Evolutionary conservation across 2,888 invertebrate genomes (phyloP).

Genomic region (Nezara viridula): DNA sequence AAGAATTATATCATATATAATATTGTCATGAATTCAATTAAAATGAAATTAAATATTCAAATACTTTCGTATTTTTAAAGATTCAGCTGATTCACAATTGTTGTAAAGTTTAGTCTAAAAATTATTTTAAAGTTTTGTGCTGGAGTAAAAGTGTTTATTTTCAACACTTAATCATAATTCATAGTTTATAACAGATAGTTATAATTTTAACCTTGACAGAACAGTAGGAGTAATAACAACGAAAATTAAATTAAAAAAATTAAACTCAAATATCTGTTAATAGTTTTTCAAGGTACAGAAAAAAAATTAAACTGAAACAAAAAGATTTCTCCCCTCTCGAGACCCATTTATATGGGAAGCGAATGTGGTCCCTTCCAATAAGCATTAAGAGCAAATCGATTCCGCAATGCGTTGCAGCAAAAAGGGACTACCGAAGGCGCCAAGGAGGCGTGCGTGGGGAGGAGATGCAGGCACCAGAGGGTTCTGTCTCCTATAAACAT

Average conservation of each 20-base stretch:
- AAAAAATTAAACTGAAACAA: background rate
- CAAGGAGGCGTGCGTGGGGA: background rate
- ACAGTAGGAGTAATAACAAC: no score
- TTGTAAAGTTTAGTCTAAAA: no score
- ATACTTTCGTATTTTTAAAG: no score
- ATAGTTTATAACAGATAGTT: no score
- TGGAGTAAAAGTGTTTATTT: no score
- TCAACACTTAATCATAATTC: no score
- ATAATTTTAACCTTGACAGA: no score
- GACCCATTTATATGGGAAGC: background rate
- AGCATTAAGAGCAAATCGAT: conserved; percentile 25
- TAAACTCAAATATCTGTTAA: background rate
- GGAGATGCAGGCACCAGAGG: background rate
- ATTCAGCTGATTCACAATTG: no score
- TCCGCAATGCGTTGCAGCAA: conserved; percentile 26
- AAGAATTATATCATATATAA: no score
- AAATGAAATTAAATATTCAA: no score
- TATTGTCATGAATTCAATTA: no score
- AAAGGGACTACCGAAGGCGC: conserved; percentile 16
- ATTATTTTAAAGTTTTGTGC: no score
- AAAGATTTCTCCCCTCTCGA: background rate
- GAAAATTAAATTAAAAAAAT: background rate
- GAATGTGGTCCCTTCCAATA: background rate
- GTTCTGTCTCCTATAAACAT: background rate
- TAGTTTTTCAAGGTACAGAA: background rate